Evolutionary conservation across 2,797 vertebrate genomes (phyloP).

Genomic region (Alca torda): DNA sequence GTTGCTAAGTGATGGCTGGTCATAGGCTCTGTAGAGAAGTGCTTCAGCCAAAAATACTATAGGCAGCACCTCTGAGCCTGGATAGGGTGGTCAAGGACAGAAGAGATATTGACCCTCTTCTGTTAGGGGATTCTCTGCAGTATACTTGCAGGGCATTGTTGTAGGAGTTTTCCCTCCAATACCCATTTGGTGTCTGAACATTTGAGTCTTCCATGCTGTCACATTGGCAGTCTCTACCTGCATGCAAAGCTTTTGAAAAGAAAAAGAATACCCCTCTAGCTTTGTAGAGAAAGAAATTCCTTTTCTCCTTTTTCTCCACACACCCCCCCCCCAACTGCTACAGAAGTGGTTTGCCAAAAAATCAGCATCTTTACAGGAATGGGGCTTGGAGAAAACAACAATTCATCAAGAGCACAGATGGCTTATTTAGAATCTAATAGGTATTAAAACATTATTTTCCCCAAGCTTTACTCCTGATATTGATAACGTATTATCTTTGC

Average conservation of each 20-base stretch:
- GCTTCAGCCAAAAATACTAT: background rate
- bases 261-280: background rate
- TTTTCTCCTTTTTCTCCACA: background rate
- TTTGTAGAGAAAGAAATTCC: background rate
- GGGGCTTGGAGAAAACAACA: constrained; percentile 57
- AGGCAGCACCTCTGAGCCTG: background rate
- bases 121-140: background rate
- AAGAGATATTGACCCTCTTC: background rate
- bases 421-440: constrained; percentile 68
- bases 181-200: background rate
- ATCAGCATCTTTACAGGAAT: constrained; percentile 24
- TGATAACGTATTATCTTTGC: constrained; percentile 70
- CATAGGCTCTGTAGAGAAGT: background rate
- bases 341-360: constrained; percentile 36
- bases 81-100: background rate
- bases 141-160: background rate
- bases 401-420: constrained; percentile 55
- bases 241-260: background rate
- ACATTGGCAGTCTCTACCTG: background rate
- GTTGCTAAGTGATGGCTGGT: background rate
- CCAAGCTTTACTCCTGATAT: constrained; percentile 63
- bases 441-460: constrained; percentile 70
- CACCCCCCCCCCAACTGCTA: background rate
- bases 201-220: background rate
- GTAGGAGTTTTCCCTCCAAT: background rate